Evolutionary conservation across 2,113 vertebrate genomes (phyloP), one percentile per base, ranked within the genome.

Genomic region (Amphiprion percula): DNA sequence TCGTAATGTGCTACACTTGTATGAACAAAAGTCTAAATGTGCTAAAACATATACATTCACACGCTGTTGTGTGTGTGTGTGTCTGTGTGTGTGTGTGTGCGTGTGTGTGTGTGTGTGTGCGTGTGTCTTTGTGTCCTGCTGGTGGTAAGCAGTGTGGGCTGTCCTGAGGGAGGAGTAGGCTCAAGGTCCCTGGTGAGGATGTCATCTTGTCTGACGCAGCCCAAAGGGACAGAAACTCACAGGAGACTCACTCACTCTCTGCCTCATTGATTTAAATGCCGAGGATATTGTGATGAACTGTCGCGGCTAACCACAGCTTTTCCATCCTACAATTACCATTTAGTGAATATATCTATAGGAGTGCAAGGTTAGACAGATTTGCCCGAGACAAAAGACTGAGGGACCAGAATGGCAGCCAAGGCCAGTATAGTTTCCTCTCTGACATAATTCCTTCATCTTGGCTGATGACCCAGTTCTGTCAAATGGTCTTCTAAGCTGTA

Each of bases 381-480:
- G 14, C 44, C 54, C 0, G 15, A 77, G 66, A 85, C 65, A 75
- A 77, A 82, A 64, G 49, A 50, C 50, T 37, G 16, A 19, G 81
- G 62, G 63, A 83, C 5, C 19, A 59, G 59, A 49, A 44, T 74
- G 75, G 24, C 62, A 67, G 74, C 67, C 44, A 23, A 52, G 62
- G 67, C 63, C 70, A 74, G 66, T 60, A 63, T 41, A 62, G 30
- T 74, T 80, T 77, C 39, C 53, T 74, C 11, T 75, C 65, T 84
- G 85, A 88, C 89, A 87, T 88, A 82, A 89, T 90, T 89, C 88
- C 84, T 84, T 87, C 82, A 85, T 81, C 74, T 83, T 85, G 74
- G 79, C 70, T 77, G 82, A 67, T 90, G 86, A 90, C 89, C 87
- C 88, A 90, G 83, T 90, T 93, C 83, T 90, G 90, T 91, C 90